phyloP scores from a whole-genome alignment of 37 sponge, comb jelly and placozoan species.

The Spongilla lacustris region DNA sequence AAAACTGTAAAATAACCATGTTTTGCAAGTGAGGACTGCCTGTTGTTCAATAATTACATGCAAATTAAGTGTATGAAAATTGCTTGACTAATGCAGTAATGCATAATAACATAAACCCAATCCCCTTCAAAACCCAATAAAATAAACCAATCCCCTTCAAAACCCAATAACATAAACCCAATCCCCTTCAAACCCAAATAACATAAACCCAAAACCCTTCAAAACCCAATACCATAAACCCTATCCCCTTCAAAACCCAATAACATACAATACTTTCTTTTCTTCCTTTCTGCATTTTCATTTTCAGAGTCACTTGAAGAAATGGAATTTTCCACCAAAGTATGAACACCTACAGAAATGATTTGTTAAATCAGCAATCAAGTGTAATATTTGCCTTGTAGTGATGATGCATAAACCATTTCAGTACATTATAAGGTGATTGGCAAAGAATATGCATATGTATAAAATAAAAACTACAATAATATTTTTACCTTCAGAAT shows the following conservation, averaged over 20 bases:
- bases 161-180: no score
- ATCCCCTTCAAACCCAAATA: no score
- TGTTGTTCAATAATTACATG: not conserved
- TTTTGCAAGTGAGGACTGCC: not conserved
- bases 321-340: not conserved
- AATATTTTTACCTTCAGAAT: not conserved
- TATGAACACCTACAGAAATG: not conserved
- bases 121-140: no score
- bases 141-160: no score
- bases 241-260: no score
- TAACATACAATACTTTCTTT: not conserved
- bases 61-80: not conserved
- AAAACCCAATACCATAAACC: no score
- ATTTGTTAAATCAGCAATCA: not conserved
- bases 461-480: not conserved
- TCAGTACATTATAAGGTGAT: not conserved
- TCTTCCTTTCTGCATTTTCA: not conserved
- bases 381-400: not conserved
- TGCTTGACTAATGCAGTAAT: not conserved
- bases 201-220: no score
- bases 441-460: not conserved
- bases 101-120: not conserved
- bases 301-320: conserved; percentile 1
- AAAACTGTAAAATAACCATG: not conserved
- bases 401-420: not conserved